Conservation (phyloP, 2,797 vertebrate genomes). For the Aythya fuligula region DNA sequence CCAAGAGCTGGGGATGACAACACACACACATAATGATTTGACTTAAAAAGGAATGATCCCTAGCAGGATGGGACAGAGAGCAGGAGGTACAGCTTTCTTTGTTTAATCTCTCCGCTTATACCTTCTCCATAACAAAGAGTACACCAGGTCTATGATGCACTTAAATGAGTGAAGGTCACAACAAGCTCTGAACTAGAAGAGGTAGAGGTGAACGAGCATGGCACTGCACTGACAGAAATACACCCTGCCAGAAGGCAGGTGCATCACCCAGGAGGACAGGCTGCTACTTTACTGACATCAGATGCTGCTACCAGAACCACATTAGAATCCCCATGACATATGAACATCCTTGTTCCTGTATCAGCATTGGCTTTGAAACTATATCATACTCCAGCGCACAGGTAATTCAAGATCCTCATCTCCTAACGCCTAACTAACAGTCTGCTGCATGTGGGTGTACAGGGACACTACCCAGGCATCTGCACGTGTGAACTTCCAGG, state of each 20-base stretch:
- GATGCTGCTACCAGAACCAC: not conserved
- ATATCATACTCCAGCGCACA: not conserved
- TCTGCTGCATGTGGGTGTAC: not conserved
- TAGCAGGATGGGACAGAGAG: not conserved
- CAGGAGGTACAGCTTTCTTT: not conserved
- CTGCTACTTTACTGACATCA: not conserved
- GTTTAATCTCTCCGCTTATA: not conserved
- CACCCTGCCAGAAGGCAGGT: not conserved
- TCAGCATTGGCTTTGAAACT: not conserved
- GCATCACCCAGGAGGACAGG: not conserved
- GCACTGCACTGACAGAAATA: not conserved
- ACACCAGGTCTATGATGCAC: rapidly evolving
- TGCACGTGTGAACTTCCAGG: not conserved
- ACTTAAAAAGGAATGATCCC: not conserved
- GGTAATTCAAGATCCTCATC: not conserved
- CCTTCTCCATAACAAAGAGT: not conserved
- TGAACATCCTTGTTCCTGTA: not conserved
- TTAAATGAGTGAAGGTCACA: not conserved
- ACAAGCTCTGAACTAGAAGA: not conserved
- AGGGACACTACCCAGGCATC: rapidly evolving
- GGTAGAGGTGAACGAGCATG: not conserved
- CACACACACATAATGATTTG: too few relatives aligned
- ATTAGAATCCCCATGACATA: not conserved
- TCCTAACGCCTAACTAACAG: not conserved
- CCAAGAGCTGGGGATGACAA: not conserved